Conservation (phyloP, 1,140 invertebrate genomes). For the Melanaphis sacchari region DNA sequence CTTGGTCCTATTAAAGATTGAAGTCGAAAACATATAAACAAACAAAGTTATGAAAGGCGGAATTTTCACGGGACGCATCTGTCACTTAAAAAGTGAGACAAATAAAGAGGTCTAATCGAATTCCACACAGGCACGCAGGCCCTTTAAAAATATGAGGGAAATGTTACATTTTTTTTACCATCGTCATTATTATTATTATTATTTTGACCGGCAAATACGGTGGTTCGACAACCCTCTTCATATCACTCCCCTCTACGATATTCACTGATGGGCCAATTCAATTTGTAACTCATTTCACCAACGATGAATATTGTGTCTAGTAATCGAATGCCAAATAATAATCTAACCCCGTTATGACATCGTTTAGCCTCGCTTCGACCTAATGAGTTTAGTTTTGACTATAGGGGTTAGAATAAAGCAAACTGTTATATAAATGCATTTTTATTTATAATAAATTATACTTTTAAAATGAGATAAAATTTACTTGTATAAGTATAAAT, state of each 20-base stretch:
- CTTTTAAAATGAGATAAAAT: constrained; percentile 28
- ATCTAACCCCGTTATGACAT: constrained; percentile 56
- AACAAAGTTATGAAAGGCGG: constrained; percentile 46
- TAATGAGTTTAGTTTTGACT: constrained; percentile 55
- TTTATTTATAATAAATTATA: constrained; percentile 31
- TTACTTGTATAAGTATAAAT: not conserved
- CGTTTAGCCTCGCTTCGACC: constrained; percentile 53
- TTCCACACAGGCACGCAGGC: not conserved
- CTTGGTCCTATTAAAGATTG: constrained; percentile 51
- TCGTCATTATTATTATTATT: constrained; percentile 49
- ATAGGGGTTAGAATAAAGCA: constrained; percentile 11
- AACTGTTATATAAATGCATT: constrained; percentile 25
- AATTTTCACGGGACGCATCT: constrained; percentile 42
- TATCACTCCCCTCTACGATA: constrained; percentile 32
- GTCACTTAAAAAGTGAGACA: constrained; percentile 56
- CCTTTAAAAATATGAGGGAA: constrained; percentile 45
- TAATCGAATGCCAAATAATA: constrained; percentile 57
- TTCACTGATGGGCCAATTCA: constrained; percentile 50
- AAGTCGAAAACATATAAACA: constrained; percentile 56
- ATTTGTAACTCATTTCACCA: constrained; percentile 57
- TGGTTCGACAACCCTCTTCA: constrained; percentile 27
- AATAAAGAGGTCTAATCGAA: constrained; percentile 54
- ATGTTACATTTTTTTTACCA: constrained; percentile 40
- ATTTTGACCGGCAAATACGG: constrained; percentile 56
- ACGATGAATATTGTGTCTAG: constrained; percentile 57